These are phyloP conservation scores for Ptycholaimellus sp. DNA, from an alignment of 2,888 invertebrate genomes.

Conservation along the genomic window DNA sequence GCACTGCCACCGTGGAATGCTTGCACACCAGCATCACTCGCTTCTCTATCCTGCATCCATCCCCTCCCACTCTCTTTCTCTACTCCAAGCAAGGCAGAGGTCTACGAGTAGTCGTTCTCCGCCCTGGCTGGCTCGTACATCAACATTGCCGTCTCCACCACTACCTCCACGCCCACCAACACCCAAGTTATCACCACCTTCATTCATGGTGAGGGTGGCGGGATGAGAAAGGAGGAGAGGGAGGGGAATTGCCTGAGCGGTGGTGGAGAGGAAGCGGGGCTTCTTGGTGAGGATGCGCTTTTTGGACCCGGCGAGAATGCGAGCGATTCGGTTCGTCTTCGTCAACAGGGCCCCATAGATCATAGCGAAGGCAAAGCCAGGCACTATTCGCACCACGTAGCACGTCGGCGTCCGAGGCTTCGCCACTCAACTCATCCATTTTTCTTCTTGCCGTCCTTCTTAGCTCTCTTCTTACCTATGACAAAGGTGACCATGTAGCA, in stretches of 20 bases:
- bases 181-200: conserved; percentile 52
- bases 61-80: neutral
- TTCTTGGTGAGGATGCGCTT: conserved; percentile 63
- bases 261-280: conserved; percentile 71
- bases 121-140: conserved; percentile 32
- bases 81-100: no score
- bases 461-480: no score
- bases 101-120: conserved; percentile 11
- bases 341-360: conserved; percentile 87
- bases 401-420: conserved; percentile 46
- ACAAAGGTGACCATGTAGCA: conserved; percentile 79
- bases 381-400: conserved; percentile 60
- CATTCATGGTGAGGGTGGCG: neutral
- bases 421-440: neutral
- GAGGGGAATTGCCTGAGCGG: conserved; percentile 40
- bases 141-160: conserved; percentile 39
- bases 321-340: conserved; percentile 82
- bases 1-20: conserved; percentile 35
- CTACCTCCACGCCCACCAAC: conserved; percentile 62
- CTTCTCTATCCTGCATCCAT: conserved; percentile 30
- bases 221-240: neutral
- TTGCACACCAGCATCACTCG: conserved; percentile 40
- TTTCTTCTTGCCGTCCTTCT: no score
- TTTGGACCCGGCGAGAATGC: conserved; percentile 89
- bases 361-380: conserved; percentile 82